Evolutionary conservation across 2,113 vertebrate genomes (phyloP).

Genomic region (Phrynosoma platyrhinos): DNA sequence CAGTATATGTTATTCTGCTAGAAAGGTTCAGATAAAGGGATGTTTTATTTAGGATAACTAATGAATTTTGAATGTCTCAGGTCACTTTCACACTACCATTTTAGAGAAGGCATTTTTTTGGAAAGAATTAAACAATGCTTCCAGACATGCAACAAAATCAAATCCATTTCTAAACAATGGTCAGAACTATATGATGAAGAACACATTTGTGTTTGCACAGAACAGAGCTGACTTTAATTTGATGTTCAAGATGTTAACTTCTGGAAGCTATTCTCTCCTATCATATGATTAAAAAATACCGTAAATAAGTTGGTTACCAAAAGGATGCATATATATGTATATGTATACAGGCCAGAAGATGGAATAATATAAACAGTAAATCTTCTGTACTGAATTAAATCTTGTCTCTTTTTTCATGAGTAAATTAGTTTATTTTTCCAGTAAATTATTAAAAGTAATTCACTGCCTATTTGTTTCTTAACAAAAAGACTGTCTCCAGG

Average conservation of each 20-base stretch:
- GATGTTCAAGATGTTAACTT: background rate
- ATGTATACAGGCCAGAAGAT: conserved; percentile 42
- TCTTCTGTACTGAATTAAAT: conserved; percentile 48
- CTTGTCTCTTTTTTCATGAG: conserved; percentile 48
- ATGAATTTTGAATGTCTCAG: background rate
- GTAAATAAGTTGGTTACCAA: no score
- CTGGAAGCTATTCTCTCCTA: background rate
- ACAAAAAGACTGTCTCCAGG: conserved; percentile 48
- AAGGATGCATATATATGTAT: conserved; percentile 9
- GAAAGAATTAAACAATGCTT: background rate
- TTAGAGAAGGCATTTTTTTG: background rate
- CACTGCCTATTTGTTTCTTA: conserved; percentile 43
- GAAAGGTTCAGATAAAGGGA: background rate
- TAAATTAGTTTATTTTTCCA: conserved; percentile 59
- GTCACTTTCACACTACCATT: background rate
- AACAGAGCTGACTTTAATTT: background rate
- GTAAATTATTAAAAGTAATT: conserved; percentile 40
- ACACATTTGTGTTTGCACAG: background rate
- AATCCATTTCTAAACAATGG: background rate
- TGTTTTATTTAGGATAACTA: background rate
- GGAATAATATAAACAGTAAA: conserved; percentile 28
- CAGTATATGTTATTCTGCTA: background rate
- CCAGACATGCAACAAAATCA: background rate
- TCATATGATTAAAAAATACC: conserved; percentile 3
- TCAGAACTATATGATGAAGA: background rate